Base-by-base conservation (phyloP, 2,888 invertebrate genomes). In the Cataglyphis albicans region DNA sequence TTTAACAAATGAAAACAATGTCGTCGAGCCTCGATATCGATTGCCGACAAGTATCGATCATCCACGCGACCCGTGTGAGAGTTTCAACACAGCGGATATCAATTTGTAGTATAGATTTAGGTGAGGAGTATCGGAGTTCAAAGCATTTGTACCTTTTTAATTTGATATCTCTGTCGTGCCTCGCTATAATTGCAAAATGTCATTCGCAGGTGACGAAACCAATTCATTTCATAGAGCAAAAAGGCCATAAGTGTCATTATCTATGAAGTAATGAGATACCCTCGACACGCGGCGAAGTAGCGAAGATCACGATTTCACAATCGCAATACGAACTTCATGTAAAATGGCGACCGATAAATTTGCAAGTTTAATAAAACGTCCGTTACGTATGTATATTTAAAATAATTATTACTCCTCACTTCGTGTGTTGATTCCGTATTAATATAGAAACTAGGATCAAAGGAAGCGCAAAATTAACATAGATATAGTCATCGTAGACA, bases 91-190 rank as follows among this genome's bases (percentile, higher is more conserved):
- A 74, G 63, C 21, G 75, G 59, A 81, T 44, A 82, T 85, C 75
- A 85, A 85, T 82, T 81, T 52, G 75, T n/a, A 59, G 38, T 52
- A 55, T n/a, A 18, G 29, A 73, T 70, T 67, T 83, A 64, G 59
- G 35, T 18, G 63, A 64, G 84, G 70, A 44, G 59, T 88, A 83
- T 88, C 87, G 61, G 12, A 84, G 74, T 74, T 88, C 88, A 88
- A 88, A 88, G 65, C 75, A 64, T 57, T 63, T 35, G 21, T 44
- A 29, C 65, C 70, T 70, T 87, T 87, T 88, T 88, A 86, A 88
- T 88, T 86, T 83, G 88, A 88, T 88, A 88, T 83, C 83, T 78
- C 65, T 78, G 81, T 86, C 57, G 32, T 9, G 21, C 21, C 25
- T 59, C 68, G 32, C 72, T 38, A 4, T 10, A 12, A 44, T 80